Conservation (phyloP, 2,797 vertebrate genomes). For the Anisognathus igniventris region DNA sequence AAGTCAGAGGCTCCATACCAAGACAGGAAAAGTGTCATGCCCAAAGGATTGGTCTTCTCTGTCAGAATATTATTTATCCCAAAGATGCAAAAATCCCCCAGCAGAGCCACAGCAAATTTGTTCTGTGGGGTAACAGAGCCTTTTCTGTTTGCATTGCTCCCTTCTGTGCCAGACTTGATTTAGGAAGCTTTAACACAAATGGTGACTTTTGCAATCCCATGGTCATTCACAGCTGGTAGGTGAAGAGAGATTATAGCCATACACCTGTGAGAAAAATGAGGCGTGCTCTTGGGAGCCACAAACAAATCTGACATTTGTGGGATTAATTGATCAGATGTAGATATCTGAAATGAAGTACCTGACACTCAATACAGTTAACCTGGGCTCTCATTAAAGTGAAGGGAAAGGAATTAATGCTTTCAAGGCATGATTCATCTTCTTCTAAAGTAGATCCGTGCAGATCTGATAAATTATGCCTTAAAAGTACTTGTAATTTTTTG, state of each 20-base stretch:
- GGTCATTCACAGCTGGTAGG: neutral
- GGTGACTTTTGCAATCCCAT: neutral
- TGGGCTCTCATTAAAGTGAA: neutral
- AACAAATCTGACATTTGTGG: neutral
- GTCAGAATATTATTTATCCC: neutral
- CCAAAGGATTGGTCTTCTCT: neutral
- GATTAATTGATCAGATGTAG: neutral
- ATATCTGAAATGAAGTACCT: neutral
- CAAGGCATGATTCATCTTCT: neutral
- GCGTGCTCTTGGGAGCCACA: neutral
- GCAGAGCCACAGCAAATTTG: neutral
- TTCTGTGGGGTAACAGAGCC: neutral
- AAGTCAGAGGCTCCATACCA: neutral
- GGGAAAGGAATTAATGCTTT: neutral
- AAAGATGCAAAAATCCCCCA: neutral
- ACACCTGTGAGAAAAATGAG: neutral
- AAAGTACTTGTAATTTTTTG: neutral
- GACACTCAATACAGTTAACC: neutral
- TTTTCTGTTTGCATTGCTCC: neutral
- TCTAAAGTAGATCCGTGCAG: rapidly evolving
- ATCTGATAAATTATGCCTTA: neutral
- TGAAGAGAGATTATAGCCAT: neutral
- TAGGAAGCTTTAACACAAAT: neutral
- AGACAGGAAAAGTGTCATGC: neutral
- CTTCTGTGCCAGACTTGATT: neutral